Evolutionary conservation across 2,113 vertebrate species (phyloP).

Genomic region (Butorides virescens): DNA sequence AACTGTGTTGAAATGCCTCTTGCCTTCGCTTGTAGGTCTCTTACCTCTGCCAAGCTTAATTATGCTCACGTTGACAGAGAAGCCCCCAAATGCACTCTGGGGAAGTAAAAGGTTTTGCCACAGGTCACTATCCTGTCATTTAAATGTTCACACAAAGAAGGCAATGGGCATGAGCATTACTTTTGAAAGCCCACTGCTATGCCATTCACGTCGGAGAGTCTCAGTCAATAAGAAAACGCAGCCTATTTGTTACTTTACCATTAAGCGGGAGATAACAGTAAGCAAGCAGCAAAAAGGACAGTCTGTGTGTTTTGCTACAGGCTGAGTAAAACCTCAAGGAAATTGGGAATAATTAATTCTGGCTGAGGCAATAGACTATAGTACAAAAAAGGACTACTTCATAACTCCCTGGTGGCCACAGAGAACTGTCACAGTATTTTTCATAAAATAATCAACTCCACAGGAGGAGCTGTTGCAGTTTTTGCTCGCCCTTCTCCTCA

Average conservation of each 20-base stretch:
- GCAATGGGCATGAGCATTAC: background rate
- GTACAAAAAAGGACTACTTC: background rate
- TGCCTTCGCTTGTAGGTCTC: background rate
- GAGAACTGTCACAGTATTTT: background rate
- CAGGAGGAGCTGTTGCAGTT: background rate
- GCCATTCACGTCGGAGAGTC: background rate
- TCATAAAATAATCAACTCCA: background rate
- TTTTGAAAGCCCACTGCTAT: slow-evolving; percentile 11
- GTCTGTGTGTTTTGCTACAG: background rate
- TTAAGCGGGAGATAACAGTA: background rate
- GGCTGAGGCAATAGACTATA: background rate
- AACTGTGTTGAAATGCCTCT: background rate
- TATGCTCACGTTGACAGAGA: background rate
- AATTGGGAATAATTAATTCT: background rate
- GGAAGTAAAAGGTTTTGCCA: background rate
- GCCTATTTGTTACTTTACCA: background rate
- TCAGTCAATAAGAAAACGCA: background rate
- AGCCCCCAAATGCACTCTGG: background rate
- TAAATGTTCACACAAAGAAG: background rate
- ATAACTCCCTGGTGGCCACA: background rate
- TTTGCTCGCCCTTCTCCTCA: background rate
- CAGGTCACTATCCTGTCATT: slow-evolving; percentile 8
- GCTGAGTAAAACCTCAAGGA: background rate
- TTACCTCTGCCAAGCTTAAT: slow-evolving; percentile 7
- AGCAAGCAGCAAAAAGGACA: background rate